Base-by-base conservation (phyloP, 1,140 invertebrate genomes). In the Musca domestica region DNA sequence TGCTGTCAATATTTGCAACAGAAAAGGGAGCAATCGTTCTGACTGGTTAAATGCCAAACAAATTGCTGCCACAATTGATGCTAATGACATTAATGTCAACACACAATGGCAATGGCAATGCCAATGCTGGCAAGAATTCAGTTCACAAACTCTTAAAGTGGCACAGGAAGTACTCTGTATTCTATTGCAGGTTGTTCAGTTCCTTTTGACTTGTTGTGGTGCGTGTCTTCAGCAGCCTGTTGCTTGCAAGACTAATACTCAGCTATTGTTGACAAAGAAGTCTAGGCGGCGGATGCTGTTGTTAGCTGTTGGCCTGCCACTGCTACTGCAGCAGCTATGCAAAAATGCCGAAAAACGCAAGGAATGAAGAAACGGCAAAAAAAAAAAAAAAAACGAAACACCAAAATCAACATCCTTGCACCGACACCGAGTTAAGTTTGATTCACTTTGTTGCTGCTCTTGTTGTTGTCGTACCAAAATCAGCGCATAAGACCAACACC, bases 1-100 rank as follows among this genome's bases (percentile, higher is more conserved):
- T 41, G 34, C 12, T 41, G 34, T 41, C 34, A 41, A 41, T 41
- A 41, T 30, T 34, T 19, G n/a, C 9, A 34, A 6, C 23, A 48
- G n/a, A 17, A 27, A 66, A 66, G 49, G 41, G 69, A 66, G 74
- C 75, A 75, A 76, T 74, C 75, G 73, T 77, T 77, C 74, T 74
- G 66, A n/a, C 72, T 74, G 75, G 71, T 74, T 72, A 72, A 72
- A 68, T 74, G 64, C 54, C 54, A 58, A 58, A 58, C 20, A 58
- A 64, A 64, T 64, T 48, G 64, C 25, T 69, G 49, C 22, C 74
- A 34, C 34, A 66, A 52, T 64, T 73, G 48, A 17, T 69, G 67
- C 58, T 66, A 67, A 25, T 73, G 73, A 73, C 76, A 76, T 77
- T 77, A 72, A 61, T 61, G 56, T 61, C 56, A 61, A 61, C 56